Conservation (phyloP, 2,888 invertebrate genomes). For the Sarcophaga caerulescens region DNA sequence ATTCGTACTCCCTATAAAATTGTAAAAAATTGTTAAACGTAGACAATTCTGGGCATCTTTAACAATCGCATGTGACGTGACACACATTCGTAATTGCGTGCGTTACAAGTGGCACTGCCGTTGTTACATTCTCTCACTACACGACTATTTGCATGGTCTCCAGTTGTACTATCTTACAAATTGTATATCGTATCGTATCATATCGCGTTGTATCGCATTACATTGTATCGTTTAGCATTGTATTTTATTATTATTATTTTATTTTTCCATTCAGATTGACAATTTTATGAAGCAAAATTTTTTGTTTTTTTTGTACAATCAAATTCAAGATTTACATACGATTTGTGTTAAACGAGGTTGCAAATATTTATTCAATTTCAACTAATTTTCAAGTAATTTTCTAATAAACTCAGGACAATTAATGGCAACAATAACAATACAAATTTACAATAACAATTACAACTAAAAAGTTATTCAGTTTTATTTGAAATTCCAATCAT, state of each 20-base stretch:
- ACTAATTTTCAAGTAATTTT: slow-evolving; percentile 10
- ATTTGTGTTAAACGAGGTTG: background rate
- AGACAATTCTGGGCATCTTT: slow-evolving; percentile 53
- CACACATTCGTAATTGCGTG: slow-evolving; percentile 60
- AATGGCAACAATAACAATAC: background rate
- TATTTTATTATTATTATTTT: slow-evolving; percentile 31
- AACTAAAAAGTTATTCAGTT: too few relatives aligned
- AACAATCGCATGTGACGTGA: slow-evolving; percentile 58
- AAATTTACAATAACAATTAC: too few relatives aligned
- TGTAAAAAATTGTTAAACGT: slow-evolving; percentile 56
- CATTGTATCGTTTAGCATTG: slow-evolving; percentile 8
- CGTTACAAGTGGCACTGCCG: slow-evolving; percentile 5
- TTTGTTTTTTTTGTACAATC: background rate
- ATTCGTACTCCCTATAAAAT: slow-evolving; percentile 6
- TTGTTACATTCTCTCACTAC: background rate
- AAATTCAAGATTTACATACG: slow-evolving; percentile 34
- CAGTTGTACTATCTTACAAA: too few relatives aligned
- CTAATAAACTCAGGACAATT: background rate
- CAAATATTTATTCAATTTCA: background rate
- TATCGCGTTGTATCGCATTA: background rate
- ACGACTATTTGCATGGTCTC: slow-evolving; percentile 17
- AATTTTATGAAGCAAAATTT: slow-evolving; percentile 48
- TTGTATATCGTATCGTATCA: background rate
- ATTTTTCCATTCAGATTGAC: slow-evolving; percentile 31
- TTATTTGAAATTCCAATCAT: too few relatives aligned